A percentile compares a stretch with the other conserved stretches of the same genome.
Evolutionary conservation across 2,113 vertebrate species (phyloP).

Genomic region (Eurypyga helias): DNA sequence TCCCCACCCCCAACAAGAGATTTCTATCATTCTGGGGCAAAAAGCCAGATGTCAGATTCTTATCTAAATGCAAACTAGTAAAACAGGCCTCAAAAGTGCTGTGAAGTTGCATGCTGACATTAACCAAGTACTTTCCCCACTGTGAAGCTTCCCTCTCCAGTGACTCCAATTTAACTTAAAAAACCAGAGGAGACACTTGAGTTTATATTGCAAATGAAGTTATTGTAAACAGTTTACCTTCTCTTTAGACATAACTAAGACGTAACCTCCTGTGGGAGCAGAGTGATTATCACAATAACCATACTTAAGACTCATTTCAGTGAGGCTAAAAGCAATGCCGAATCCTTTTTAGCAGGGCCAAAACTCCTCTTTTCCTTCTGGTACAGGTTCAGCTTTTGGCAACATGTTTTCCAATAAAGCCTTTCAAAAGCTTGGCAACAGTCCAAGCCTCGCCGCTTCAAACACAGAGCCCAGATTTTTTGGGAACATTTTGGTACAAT

Average conservation of each 20-base stretch:
- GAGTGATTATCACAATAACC: neutral
- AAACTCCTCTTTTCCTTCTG: neutral
- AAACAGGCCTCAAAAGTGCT: neutral
- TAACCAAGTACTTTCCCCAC: neutral
- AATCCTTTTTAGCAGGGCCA: neutral
- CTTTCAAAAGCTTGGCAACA: neutral
- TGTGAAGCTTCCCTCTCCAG: neutral
- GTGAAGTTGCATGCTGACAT: neutral
- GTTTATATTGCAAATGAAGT: neutral
- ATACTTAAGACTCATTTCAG: neutral
- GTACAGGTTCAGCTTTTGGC: neutral
- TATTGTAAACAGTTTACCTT: neutral
- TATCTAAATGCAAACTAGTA: neutral
- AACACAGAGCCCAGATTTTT: neutral
- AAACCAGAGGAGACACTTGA: constrained; percentile 22
- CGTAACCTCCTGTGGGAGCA: neutral
- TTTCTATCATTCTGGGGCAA: neutral
- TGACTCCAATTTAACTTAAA: neutral
- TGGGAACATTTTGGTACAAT: neutral
- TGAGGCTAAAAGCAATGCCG: neutral
- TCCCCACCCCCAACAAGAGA: fast-evolving
- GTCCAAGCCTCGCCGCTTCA: neutral
- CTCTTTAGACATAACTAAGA: neutral
- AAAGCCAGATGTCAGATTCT: neutral
- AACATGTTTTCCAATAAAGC: neutral